Evolutionary conservation across 2,113 vertebrate genomes (phyloP).

Genomic region (Phocoena phocoena): DNA sequence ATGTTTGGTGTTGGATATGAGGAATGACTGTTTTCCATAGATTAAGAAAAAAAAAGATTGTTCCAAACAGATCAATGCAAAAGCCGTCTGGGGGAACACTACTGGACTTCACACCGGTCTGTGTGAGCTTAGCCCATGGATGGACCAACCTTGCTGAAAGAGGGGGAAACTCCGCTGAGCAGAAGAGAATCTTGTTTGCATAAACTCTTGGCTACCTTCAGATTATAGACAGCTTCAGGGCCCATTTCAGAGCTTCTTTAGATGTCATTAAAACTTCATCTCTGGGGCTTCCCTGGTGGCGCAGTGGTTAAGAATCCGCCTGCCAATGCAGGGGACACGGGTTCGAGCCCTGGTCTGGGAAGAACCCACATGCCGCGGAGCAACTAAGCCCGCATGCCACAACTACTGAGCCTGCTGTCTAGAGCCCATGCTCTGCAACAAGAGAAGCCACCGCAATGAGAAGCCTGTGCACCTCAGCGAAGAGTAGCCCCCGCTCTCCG

Average conservation of each 20-base stretch:
- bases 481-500: too few species aligned
- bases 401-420: too few species aligned
- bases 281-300: too few species aligned
- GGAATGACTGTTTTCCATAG: neutral
- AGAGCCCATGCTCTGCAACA: too few species aligned
- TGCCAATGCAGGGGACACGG: too few species aligned
- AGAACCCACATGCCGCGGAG: too few species aligned
- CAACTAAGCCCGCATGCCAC: too few species aligned
- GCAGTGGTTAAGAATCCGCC: too few species aligned
- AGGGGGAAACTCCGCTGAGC: neutral
- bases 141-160: neutral
- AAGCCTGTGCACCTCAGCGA: too few species aligned
- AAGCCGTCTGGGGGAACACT: neutral
- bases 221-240: neutral
- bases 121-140: neutral
- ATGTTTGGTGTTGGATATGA: neutral
- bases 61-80: neutral
- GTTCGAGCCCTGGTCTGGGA: too few species aligned
- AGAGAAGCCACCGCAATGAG: too few species aligned
- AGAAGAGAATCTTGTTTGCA: neutral
- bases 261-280: neutral
- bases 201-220: neutral
- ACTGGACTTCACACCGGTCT: neutral
- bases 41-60: neutral
- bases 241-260: neutral